These are phyloP conservation scores for Sibirionetta formosa DNA, from an alignment of 2,797 vertebrate genomes.

Conservation along the genomic window DNA sequence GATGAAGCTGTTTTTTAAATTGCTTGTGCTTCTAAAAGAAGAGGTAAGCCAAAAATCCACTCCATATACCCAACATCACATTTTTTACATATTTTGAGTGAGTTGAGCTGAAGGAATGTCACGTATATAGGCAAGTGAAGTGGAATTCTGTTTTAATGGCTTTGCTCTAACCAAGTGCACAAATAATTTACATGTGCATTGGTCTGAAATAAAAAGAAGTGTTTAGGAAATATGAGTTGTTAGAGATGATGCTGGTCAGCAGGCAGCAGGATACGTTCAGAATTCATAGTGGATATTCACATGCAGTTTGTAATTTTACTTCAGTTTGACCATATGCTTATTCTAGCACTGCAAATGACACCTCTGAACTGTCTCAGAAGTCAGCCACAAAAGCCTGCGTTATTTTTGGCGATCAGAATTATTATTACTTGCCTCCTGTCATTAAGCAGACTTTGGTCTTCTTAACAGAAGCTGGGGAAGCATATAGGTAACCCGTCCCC, in stretches of 20 bases:
- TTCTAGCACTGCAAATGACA: neutral
- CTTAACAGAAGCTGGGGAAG: neutral
- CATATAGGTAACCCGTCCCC: neutral
- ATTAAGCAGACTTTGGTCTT: neutral
- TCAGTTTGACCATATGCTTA: neutral
- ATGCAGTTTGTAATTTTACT: neutral
- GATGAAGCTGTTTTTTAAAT: neutral
- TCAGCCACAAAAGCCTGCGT: neutral
- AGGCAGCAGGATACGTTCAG: neutral
- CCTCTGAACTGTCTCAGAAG: neutral
- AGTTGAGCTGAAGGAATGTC: neutral
- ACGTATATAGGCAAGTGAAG: neutral
- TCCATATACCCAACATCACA: neutral
- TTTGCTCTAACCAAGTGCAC: neutral
- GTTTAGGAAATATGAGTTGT: neutral
- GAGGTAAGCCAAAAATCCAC: neutral
- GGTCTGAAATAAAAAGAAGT: neutral
- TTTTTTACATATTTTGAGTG: neutral
- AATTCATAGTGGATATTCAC: neutral
- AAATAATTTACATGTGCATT: slow-evolving; percentile 3
- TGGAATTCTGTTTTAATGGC: neutral
- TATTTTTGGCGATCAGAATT: neutral
- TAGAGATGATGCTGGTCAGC: neutral
- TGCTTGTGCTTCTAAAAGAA: neutral
- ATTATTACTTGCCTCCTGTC: neutral